These are phyloP conservation scores for Bombus breviceps DNA, from an alignment of 1,140 invertebrate genomes.

Conservation along the genomic window DNA sequence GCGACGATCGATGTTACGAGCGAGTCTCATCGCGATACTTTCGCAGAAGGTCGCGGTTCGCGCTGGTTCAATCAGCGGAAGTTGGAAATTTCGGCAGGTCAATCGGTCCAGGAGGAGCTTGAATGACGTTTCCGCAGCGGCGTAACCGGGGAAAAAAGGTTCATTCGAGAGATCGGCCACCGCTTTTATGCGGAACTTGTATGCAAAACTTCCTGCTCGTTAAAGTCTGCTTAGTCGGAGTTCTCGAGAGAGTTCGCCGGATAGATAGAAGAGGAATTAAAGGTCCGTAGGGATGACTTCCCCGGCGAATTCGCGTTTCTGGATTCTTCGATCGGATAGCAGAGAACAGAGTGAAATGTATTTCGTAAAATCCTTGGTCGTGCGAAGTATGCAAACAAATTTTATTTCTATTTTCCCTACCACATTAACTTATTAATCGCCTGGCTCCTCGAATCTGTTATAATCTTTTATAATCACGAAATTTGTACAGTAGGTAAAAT, in stretches of 20 bases:
- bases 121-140: neutral
- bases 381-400: neutral
- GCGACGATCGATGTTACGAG: neutral
- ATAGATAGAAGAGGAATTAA: constrained; percentile 35
- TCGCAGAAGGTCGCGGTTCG: neutral
- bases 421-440: neutral
- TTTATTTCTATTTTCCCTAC: neutral
- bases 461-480: no score
- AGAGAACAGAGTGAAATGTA: neutral
- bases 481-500: no score
- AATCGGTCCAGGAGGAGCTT: neutral
- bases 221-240: constrained; percentile 48
- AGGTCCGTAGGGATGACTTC: constrained; percentile 6
- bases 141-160: neutral
- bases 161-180: neutral
- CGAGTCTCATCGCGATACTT: neutral
- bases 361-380: neutral
- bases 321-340: neutral
- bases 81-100: neutral
- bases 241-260: constrained; percentile 12
- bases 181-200: constrained; percentile 39
- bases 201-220: constrained; percentile 57
- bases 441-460: no score
- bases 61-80: neutral
- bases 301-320: constrained; percentile 22